Evolutionary conservation across 1,140 invertebrate genomes (phyloP), one percentile per base, ranked within the genome.

Genomic region (Macrocentrus cingulum): DNA sequence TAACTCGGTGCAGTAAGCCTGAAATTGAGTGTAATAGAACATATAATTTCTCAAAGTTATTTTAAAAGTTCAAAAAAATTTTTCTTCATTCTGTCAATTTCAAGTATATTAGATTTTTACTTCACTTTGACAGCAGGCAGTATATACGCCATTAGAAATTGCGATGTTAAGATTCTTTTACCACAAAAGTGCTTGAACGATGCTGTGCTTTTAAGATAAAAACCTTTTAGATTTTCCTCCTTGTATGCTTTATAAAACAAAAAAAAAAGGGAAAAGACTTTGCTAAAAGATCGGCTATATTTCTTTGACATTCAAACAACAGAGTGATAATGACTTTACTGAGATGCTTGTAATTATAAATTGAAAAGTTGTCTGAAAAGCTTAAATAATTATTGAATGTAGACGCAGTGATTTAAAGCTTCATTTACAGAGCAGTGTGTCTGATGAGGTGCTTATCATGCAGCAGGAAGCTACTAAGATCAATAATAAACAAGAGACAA

Each of bases 1-100:
- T 84, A 2, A 91, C 89, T 34, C 92, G 87, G 20, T 91, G 87
- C 74, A 96, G 92, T 34, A 96, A 81, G 63, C 86, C 88, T 89
- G 80, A 39, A 39, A 15, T 3, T 25, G 13, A 7, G 36, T 13
- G 16, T 51, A 80, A 74, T 58, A 48, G 62, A 72, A 57, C 75
- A 67, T n/a, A 11, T 36, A 41, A 22, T 15, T 41, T 15, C 34
- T n/a, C 29, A 34, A 34, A 34, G 11, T 6, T 7, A 34, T 7
- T 34, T 7, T n/a, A 19, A 20, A 32, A 6, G 13, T 32, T 25
- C 22, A 50, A 42, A 29, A 50, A 18, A 15, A 32, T 44, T 15
- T 8, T n/a, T n/a, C n/a, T n/a, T n/a, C n/a, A n/a, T n/a, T n/a
- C n/a, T n/a, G n/a, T n/a, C n/a, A n/a, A n/a, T n/a, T n/a, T n/a